These are phyloP conservation scores for Erebia ligea DNA, from an alignment of 2,888 invertebrate genomes.

Conservation along the genomic window DNA sequence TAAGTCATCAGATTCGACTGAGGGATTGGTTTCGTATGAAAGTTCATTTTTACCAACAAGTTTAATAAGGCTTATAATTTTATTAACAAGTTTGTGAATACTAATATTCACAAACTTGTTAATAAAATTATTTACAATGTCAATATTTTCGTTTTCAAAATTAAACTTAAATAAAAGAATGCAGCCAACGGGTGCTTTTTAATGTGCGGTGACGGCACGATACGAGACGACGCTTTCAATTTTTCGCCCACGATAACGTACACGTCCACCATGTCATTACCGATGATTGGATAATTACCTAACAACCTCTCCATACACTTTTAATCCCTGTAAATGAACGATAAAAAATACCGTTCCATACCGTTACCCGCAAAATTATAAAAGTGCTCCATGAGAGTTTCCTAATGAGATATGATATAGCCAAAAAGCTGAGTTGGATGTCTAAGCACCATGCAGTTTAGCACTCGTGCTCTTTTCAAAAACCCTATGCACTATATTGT, in stretches of 20 bases:
- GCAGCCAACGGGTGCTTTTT: too few species aligned
- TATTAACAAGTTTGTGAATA: not conserved
- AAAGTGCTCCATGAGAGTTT: not conserved
- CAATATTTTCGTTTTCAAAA: not conserved
- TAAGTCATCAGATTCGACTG: not conserved
- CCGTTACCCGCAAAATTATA: too few species aligned
- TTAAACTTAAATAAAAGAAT: not conserved
- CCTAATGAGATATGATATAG: conserved; percentile 36
- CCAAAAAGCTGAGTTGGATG: conserved; percentile 25
- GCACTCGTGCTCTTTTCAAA: not conserved
- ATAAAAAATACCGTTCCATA: too few species aligned
- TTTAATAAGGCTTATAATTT: not conserved
- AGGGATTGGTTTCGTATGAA: not conserved
- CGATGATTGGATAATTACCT: too few species aligned
- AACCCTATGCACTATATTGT: conserved; percentile 14
- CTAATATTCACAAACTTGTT: not conserved
- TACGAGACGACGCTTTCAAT: too few species aligned
- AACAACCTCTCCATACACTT: too few species aligned
- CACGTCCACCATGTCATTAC: too few species aligned
- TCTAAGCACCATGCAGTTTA: conserved; percentile 18
- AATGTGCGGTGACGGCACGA: too few species aligned
- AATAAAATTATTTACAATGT: not conserved
- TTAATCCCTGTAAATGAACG: too few species aligned
- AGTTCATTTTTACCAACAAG: not conserved
- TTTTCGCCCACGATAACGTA: too few species aligned